phyloP scores from a whole-genome alignment of 2,113 vertebrate species.

The Isurus oxyrinchus region DNA sequence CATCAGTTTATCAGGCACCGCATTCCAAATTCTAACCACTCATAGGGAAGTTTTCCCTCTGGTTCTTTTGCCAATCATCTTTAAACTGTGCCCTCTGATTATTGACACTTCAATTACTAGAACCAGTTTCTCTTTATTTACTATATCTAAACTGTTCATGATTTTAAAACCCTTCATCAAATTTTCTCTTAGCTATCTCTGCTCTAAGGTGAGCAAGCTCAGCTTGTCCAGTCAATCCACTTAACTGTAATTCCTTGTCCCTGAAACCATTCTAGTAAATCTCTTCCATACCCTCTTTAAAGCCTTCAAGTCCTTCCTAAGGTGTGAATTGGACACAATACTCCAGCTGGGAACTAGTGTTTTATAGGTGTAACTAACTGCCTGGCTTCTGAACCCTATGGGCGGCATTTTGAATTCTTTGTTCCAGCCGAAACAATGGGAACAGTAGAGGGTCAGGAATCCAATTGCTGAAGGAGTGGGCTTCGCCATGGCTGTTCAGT shows the following conservation, averaged over 20 bases:
- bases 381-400: too few species aligned
- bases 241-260: not conserved
- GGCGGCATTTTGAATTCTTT: too few species aligned
- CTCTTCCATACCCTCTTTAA: not conserved
- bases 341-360: not conserved
- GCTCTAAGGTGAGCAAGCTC: not conserved
- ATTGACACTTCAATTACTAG: not conserved
- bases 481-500: too few species aligned
- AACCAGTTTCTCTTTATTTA: not conserved
- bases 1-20: not conserved
- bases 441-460: too few species aligned
- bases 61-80: not conserved
- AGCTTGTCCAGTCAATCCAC: not conserved
- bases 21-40: not conserved
- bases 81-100: not conserved
- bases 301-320: too few species aligned
- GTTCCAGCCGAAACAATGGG: too few species aligned
- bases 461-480: too few species aligned
- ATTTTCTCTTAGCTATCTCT: not conserved
- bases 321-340: not conserved
- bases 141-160: not conserved
- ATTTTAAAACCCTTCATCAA: not conserved
- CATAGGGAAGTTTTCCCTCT: not conserved
- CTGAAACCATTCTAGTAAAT: not conserved
- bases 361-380: too few species aligned